Conservation (phyloP, 1,140 invertebrate species). For the Tetramorium simillimum region DNA sequence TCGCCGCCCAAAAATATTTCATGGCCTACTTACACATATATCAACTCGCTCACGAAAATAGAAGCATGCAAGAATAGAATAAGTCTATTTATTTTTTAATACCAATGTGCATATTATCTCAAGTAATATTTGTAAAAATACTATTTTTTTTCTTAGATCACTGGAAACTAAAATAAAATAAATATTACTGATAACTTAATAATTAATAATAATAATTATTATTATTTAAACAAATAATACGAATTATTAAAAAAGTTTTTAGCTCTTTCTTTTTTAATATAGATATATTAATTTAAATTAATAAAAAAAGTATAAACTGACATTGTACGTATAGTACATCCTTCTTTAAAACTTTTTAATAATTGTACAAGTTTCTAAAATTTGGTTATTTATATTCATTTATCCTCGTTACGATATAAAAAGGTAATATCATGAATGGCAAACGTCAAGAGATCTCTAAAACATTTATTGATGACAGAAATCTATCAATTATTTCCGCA, state of each 20-base stretch:
- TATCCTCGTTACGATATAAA: not conserved
- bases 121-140: too few species aligned
- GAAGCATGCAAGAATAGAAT: not conserved
- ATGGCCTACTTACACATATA: not conserved
- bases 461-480: constrained; percentile 15
- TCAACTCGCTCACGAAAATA: not conserved
- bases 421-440: not conserved
- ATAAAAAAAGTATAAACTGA: not conserved
- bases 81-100: not conserved
- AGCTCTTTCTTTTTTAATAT: not conserved
- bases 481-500: constrained; percentile 33
- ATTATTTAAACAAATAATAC: not conserved
- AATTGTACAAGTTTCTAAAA: not conserved
- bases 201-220: not conserved
- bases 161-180: not conserved
- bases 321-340: not conserved
- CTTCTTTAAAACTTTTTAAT: not conserved
- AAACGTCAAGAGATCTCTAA: not conserved
- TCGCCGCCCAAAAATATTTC: not conserved
- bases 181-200: not conserved
- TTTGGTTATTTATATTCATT: not conserved
- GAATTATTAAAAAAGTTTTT: constrained; percentile 16
- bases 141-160: not conserved
- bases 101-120: too few species aligned
- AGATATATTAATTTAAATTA: not conserved